A percentile compares a stretch with the other conserved stretches of the same genome.
Evolutionary conservation across 2,113 vertebrate genomes (phyloP).

Genomic region (Nothocercus julius): DNA sequence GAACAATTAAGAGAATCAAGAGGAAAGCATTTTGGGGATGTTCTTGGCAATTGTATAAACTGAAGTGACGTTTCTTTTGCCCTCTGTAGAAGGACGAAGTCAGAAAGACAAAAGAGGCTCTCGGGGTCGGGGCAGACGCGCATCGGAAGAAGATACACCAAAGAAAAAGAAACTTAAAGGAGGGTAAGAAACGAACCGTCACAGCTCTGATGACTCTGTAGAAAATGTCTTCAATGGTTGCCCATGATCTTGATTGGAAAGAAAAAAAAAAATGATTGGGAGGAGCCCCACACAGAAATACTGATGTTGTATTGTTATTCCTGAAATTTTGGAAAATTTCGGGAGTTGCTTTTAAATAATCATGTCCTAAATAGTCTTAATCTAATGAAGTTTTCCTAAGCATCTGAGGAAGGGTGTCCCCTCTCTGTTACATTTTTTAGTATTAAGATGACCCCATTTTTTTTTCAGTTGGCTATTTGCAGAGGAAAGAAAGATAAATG

Average conservation of each 20-base stretch:
- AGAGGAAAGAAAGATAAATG: neutral
- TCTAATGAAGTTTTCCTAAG: neutral
- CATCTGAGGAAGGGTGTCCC: neutral
- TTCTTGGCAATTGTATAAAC: neutral
- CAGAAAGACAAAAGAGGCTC: conserved; percentile 91
- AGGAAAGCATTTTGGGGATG: neutral
- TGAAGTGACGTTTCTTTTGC: neutral
- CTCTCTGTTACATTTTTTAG: neutral
- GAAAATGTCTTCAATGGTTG: conserved; percentile 3
- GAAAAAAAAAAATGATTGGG: too few species aligned
- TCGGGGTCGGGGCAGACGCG: conserved; percentile 86
- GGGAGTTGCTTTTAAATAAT: neutral
- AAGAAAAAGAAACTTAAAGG: conserved; percentile 94
- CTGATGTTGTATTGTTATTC: neutral
- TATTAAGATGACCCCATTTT: neutral
- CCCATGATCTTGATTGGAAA: neutral
- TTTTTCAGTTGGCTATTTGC: neutral
- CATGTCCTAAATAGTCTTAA: neutral
- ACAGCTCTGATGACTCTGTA: neutral
- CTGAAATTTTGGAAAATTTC: neutral
- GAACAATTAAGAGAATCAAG: neutral
- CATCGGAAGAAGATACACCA: conserved; percentile 93
- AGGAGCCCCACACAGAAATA: neutral
- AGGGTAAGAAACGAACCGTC: conserved; percentile 77
- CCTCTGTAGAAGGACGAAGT: conserved; percentile 81